Conservation (phyloP, 1,140 invertebrate genomes). For the Trichonephila inaurata region DNA sequence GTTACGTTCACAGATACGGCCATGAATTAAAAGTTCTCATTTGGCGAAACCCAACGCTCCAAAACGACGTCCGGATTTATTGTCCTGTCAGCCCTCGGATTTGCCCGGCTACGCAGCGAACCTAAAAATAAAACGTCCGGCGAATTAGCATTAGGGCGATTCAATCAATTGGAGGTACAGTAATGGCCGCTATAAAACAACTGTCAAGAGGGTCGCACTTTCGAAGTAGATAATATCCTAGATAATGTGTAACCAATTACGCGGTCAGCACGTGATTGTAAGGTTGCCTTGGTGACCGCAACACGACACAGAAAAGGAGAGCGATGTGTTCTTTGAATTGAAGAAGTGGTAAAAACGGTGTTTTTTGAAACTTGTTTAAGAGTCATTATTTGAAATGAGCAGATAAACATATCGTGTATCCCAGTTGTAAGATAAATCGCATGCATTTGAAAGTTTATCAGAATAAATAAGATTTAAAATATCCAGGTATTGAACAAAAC, state of each 20-base stretch:
- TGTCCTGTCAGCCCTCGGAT: neutral
- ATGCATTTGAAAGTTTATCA: too few species aligned
- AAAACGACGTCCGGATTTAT: conserved; percentile 24
- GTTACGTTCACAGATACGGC: conserved; percentile 15
- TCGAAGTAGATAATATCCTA: neutral
- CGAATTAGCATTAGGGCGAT: conserved; percentile 49
- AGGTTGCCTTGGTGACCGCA: neutral
- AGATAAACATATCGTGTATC: too few species aligned
- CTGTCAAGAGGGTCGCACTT: conserved; percentile 59
- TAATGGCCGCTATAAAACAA: conserved; percentile 58
- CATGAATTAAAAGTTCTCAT: conserved; percentile 19
- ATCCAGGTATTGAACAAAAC: too few species aligned
- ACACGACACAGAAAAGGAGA: conserved; percentile 19
- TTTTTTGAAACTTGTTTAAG: neutral
- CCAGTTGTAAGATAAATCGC: too few species aligned
- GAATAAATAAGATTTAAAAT: too few species aligned
- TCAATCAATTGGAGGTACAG: conserved; percentile 31
- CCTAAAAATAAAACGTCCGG: conserved; percentile 22
- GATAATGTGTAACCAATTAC: conserved; percentile 68
- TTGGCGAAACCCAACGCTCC: neutral
- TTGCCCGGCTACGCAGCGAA: neutral
- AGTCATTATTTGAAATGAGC: neutral
- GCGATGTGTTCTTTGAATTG: neutral
- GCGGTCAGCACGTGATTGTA: conserved; percentile 33
- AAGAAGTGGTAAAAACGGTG: too few species aligned